These are phyloP conservation scores for Falcunculus frontatus DNA, from an alignment of 2,113 vertebrate genomes.

Conservation along the genomic window DNA sequence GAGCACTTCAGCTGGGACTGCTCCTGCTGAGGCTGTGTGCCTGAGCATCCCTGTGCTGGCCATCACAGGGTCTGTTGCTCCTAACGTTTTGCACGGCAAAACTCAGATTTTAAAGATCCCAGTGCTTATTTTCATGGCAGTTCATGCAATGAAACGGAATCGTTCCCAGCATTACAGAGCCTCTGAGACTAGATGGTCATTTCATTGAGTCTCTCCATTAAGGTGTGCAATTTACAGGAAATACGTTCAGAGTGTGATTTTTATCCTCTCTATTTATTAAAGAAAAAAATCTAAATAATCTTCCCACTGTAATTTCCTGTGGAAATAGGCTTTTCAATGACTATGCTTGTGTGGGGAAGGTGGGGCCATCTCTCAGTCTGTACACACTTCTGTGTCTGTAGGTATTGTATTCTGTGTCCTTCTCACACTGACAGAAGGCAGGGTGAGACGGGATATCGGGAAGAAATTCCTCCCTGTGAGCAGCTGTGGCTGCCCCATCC, in stretches of 20 bases:
- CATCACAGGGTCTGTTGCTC: background rate
- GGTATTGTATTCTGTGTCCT: background rate
- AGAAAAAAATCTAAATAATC: background rate
- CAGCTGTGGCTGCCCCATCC: background rate
- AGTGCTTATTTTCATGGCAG: background rate
- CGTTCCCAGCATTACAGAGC: background rate
- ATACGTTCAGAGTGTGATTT: background rate
- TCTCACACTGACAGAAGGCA: background rate
- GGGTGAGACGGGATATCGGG: background rate
- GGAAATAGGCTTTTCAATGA: background rate
- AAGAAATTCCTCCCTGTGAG: background rate
- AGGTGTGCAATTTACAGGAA: background rate
- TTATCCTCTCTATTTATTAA: background rate
- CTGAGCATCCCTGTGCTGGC: background rate
- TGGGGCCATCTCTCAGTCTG: background rate
- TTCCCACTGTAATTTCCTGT: background rate
- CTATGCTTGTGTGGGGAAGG: background rate
- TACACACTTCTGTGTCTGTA: background rate
- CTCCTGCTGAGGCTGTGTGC: background rate
- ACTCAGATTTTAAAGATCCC: background rate
- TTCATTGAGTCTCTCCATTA: background rate
- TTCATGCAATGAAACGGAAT: background rate
- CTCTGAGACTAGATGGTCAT: background rate
- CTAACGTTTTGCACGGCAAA: no score
- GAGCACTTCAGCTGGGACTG: background rate